Conservation (phyloP, 2,888 invertebrate genomes). For the Encarsia formosa region DNA sequence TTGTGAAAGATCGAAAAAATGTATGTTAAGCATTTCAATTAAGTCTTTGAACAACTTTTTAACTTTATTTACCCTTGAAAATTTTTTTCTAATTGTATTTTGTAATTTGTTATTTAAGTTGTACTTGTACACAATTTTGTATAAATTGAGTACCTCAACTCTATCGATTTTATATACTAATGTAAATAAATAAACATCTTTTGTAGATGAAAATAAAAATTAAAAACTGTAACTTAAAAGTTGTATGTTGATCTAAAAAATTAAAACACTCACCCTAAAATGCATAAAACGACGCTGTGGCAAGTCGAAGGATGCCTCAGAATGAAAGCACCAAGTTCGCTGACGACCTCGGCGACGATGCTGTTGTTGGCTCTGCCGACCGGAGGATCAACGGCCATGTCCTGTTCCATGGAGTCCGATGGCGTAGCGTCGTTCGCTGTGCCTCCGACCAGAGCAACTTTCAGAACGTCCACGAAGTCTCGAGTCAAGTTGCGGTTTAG, state of each 20-base stretch:
- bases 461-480: slow-evolving; percentile 82
- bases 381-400: slow-evolving; percentile 65
- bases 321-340: slow-evolving; percentile 74
- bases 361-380: slow-evolving; percentile 47
- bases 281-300: slow-evolving; percentile 62
- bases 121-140: no score
- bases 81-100: no score
- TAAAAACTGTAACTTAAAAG: no score
- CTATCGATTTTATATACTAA: neutral
- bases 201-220: no score
- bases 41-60: no score
- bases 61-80: no score
- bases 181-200: neutral
- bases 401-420: slow-evolving; percentile 61
- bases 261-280: slow-evolving; percentile 54
- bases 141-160: no score
- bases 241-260: no score
- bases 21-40: no score
- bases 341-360: slow-evolving; percentile 68
- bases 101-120: no score
- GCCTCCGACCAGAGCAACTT: slow-evolving; percentile 72
- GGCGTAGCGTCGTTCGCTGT: slow-evolving; percentile 55
- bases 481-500: slow-evolving; percentile 79
- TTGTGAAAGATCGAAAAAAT: no score
- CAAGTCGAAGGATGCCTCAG: slow-evolving; percentile 64